Evolutionary conservation across 2,888 invertebrate species (phyloP).

Genomic region (Apamea anceps): DNA sequence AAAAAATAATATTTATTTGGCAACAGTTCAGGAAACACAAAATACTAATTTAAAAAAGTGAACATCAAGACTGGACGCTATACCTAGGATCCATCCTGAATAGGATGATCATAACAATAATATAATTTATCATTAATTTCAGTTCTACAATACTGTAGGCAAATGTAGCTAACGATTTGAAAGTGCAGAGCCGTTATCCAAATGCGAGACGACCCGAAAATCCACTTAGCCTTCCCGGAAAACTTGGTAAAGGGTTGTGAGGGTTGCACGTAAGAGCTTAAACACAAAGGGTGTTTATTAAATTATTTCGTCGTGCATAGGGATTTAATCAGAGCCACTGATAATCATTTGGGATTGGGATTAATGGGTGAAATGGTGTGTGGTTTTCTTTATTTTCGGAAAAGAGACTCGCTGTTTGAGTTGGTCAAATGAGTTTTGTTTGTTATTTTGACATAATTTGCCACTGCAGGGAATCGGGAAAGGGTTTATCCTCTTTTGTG

Average conservation of each 20-base stretch:
- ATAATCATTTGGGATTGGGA: slow-evolving; percentile 50
- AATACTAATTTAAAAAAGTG: neutral
- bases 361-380: slow-evolving; percentile 13
- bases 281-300: slow-evolving; percentile 69
- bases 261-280: slow-evolving; percentile 64
- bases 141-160: slow-evolving; percentile 67
- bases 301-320: slow-evolving; percentile 62
- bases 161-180: slow-evolving; percentile 80
- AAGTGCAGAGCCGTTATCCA: slow-evolving; percentile 85
- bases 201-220: slow-evolving; percentile 87
- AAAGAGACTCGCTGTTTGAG: neutral
- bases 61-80: neutral
- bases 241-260: slow-evolving; percentile 73
- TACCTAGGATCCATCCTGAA: neutral
- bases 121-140: slow-evolving; percentile 28
- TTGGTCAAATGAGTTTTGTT: neutral
- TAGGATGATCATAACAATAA: neutral
- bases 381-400: neutral
- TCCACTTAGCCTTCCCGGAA: slow-evolving; percentile 84
- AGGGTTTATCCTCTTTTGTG: neutral
- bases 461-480: neutral
- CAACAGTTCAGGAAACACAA: neutral
- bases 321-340: slow-evolving; percentile 59
- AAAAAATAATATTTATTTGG: neutral
- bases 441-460: neutral